These are phyloP conservation scores for Mirza zaza DNA, from an alignment of 2,113 vertebrate species.

Conservation along the genomic window DNA sequence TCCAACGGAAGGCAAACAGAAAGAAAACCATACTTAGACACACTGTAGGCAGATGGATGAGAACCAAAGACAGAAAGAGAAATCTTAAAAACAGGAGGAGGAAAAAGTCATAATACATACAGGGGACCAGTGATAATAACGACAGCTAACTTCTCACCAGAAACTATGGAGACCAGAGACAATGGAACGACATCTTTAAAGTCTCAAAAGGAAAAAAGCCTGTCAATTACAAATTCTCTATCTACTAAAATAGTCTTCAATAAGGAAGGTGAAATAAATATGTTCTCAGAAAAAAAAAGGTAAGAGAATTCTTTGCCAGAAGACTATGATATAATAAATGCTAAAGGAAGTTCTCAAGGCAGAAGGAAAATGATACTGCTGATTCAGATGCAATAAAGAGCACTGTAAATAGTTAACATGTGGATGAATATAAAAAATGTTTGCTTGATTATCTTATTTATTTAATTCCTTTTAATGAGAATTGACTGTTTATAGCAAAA, in stretches of 20 bases:
- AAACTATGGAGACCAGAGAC: neutral
- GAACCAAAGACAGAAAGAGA: neutral
- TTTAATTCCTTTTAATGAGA: neutral
- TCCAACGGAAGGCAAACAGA: neutral
- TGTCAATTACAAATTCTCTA: neutral
- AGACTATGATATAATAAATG: neutral
- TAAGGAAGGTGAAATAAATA: neutral
- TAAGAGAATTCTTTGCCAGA: neutral
- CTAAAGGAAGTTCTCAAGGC: neutral
- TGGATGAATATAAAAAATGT: neutral
- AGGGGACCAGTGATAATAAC: neutral
- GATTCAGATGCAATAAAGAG: neutral
- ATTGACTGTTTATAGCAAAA: neutral
- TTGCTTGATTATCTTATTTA: neutral
- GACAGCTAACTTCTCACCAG: neutral
- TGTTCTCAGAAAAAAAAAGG: neutral
- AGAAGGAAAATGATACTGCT: neutral
- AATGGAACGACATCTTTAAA: too few species aligned
- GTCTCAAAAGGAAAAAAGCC: neutral
- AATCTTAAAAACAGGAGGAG: neutral
- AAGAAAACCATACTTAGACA: neutral
- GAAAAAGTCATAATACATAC: neutral
- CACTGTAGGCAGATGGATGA: neutral
- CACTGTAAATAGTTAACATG: neutral
- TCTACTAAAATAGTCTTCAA: neutral